These are phyloP conservation scores for Rhagoletis pomonella DNA, from an alignment of 1,140 invertebrate species.

Conservation along the genomic window DNA sequence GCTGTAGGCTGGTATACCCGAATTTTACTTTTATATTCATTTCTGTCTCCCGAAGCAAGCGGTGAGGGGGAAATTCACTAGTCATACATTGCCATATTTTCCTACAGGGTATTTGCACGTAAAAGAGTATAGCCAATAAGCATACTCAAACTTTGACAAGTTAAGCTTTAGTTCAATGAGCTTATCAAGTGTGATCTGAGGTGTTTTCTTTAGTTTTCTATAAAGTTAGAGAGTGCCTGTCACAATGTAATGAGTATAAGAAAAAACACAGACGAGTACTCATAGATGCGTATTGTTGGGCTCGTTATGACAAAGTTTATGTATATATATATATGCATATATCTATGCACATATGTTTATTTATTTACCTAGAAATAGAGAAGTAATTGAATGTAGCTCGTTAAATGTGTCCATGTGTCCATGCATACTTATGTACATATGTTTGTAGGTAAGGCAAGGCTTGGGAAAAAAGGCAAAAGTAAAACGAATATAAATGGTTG, in stretches of 20 bases:
- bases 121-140: not conserved
- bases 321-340: not conserved
- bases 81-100: too few species aligned
- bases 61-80: too few species aligned
- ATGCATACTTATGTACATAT: too few species aligned
- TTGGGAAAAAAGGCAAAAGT: too few species aligned
- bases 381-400: slow-evolving; percentile 11
- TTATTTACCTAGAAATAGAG: not conserved
- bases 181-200: slow-evolving; percentile 18
- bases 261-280: not conserved
- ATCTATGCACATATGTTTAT: not conserved
- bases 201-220: slow-evolving; percentile 18
- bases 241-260: not conserved
- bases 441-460: too few species aligned
- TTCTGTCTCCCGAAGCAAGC: too few species aligned
- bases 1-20: too few species aligned
- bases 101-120: not conserved
- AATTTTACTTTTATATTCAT: too few species aligned
- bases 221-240: not conserved
- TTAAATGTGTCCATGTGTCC: slow-evolving; percentile 30
- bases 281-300: not conserved
- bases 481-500: slow-evolving; percentile 12
- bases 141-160: slow-evolving; percentile 34
- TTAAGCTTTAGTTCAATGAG: slow-evolving; percentile 40
- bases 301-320: not conserved